phyloP scores from a whole-genome alignment of 2,888 invertebrate genomes.

The Aricia artaxerxes region DNA sequence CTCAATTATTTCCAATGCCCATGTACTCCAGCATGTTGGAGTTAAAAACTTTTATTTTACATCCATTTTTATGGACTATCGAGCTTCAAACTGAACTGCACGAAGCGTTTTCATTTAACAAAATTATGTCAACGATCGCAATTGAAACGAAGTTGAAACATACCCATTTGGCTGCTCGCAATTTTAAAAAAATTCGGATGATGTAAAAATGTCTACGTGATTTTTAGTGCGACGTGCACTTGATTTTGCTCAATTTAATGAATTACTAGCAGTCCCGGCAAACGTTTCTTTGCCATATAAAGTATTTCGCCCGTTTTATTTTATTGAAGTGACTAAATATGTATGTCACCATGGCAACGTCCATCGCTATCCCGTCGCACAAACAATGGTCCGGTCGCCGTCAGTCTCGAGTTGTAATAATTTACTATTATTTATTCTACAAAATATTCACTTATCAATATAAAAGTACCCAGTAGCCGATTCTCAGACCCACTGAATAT shows the following conservation, averaged over 20 bases:
- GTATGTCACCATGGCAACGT: too few species aligned
- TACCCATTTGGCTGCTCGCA: conserved; percentile 3
- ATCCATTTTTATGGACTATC: conserved; percentile 12
- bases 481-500: too few species aligned
- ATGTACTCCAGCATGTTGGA: conserved; percentile 5
- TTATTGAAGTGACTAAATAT: too few species aligned
- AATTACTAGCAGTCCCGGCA: too few species aligned
- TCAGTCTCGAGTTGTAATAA: too few species aligned
- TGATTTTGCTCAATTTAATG: neutral
- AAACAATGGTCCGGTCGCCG: too few species aligned
- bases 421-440: too few species aligned
- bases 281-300: too few species aligned
- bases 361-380: too few species aligned
- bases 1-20: conserved; percentile 5
- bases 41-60: conserved; percentile 11
- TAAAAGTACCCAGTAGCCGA: too few species aligned
- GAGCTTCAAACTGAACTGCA: conserved; percentile 17
- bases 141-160: conserved; percentile 19
- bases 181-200: neutral
- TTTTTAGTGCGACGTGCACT: neutral
- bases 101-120: conserved; percentile 22
- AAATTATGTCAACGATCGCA: conserved; percentile 24
- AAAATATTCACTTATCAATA: too few species aligned
- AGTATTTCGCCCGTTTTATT: too few species aligned
- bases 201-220: conserved; percentile 4